phyloP scores from a whole-genome alignment of 1,140 invertebrate species.

The Asobara japonica region DNA sequence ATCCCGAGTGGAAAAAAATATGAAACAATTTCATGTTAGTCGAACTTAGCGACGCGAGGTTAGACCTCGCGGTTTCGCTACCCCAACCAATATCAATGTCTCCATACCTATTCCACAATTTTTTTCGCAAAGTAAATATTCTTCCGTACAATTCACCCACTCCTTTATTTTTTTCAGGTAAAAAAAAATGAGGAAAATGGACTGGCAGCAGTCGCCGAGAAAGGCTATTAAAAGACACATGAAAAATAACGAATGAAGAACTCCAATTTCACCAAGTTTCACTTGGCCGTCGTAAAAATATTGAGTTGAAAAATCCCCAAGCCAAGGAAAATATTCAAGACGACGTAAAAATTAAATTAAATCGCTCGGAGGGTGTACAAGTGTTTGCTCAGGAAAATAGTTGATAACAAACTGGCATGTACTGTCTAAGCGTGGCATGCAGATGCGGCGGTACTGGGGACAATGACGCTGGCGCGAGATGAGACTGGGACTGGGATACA shows the following conservation, averaged over 20 bases:
- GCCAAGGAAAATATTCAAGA: not conserved
- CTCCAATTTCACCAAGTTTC: not conserved
- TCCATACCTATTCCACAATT: no score
- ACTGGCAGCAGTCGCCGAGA: not conserved
- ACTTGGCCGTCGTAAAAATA: not conserved
- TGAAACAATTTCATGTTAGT: no score
- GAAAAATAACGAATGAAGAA: not conserved
- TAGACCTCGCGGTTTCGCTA: no score
- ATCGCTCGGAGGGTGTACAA: not conserved
- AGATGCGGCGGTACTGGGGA: constrained; percentile 48
- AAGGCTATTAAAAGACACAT: not conserved
- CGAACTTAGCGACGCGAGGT: no score
- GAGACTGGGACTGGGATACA: constrained; percentile 49
- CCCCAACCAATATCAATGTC: no score
- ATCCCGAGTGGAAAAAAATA: no score
- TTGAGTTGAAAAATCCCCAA: not conserved
- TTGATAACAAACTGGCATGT: constrained; percentile 43
- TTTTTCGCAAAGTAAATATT: no score
- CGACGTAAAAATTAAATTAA: not conserved
- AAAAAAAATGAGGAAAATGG: not conserved
- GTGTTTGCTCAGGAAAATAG: not conserved
- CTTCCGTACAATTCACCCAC: not conserved
- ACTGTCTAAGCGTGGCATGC: constrained; percentile 52
- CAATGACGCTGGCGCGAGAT: constrained; percentile 54
- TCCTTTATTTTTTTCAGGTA: not conserved